Percentiles rank a stretch among this genome's conserved stretches.
phyloP scores from a whole-genome alignment of 2,797 vertebrate species.

The Chiroxiphia lanceolata region DNA sequence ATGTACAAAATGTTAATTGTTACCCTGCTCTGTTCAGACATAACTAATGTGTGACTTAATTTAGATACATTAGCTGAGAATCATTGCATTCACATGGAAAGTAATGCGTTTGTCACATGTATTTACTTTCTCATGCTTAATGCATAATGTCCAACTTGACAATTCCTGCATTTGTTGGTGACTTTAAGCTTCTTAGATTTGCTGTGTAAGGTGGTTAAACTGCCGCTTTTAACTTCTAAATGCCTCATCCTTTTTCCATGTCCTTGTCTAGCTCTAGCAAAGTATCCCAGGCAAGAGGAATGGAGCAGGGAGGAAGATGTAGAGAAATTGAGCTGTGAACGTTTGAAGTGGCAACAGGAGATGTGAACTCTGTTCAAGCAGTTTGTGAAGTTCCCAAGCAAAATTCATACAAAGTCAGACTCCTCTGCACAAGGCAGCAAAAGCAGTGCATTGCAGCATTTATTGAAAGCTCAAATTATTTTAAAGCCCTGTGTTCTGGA shows the following conservation, averaged over 20 bases:
- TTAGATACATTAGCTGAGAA: not conserved
- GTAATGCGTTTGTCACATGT: not conserved
- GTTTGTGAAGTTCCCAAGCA: not conserved
- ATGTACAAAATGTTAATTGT: constrained; percentile 15
- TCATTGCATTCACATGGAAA: not conserved
- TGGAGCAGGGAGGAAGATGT: not conserved
- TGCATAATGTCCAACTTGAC: not conserved
- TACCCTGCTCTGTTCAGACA: not conserved
- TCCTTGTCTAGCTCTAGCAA: not conserved
- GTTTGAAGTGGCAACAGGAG: not conserved
- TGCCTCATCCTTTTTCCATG: not conserved
- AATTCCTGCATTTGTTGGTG: not conserved
- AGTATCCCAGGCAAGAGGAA: not conserved
- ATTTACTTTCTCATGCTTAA: not conserved
- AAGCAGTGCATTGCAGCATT: not conserved
- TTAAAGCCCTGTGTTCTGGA: not conserved
- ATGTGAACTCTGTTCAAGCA: not conserved
- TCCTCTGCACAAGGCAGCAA: not conserved
- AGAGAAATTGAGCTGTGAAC: not conserved
- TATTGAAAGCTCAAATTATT: not conserved
- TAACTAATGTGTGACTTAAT: constrained; percentile 16
- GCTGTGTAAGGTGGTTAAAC: not conserved
- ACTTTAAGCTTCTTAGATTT: constrained; percentile 22
- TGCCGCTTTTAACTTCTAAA: not conserved
- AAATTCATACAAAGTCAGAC: not conserved